Percentiles rank a stretch among this genome's conserved stretches.
These are phyloP conservation scores for Helobdella robusta DNA, from an alignment of 2,888 invertebrate species.

Conservation along the genomic window DNA sequence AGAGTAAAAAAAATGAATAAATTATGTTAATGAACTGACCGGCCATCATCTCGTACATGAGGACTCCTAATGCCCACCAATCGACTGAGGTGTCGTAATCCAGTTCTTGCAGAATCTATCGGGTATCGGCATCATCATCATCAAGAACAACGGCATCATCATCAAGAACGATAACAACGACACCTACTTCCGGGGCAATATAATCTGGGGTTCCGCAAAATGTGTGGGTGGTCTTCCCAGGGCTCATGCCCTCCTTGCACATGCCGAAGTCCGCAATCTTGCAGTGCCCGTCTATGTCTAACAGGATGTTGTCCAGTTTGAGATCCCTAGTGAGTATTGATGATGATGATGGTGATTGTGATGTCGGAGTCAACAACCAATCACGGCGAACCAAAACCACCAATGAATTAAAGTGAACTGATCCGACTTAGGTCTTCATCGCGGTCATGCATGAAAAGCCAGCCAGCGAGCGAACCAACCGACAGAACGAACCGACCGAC, in stretches of 20 bases:
- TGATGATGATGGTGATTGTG: background rate
- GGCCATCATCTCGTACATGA: constrained; percentile 99
- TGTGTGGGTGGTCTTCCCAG: constrained; percentile 80
- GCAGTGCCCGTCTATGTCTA: constrained; percentile 78
- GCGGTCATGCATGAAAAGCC: too few species aligned
- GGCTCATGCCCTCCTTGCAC: constrained; percentile 89
- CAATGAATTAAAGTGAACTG: too few species aligned
- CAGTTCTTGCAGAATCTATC: constrained; percentile 75
- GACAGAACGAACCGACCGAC: too few species aligned
- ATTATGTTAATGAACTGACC: constrained; percentile 52
- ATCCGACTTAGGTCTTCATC: too few species aligned
- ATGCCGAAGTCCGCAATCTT: constrained; percentile 64
- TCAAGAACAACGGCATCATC: too few species aligned
- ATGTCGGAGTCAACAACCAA: background rate
- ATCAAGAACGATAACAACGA: too few species aligned
- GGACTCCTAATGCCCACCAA: constrained; percentile 88
- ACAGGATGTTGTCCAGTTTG: constrained; percentile 92
- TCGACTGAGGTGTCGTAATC: constrained; percentile 60
- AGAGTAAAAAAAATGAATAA: background rate
- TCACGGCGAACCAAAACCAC: background rate
- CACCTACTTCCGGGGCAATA: constrained; percentile 82
- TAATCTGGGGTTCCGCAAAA: constrained; percentile 99
- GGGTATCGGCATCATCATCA: background rate
- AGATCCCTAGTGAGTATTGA: constrained; percentile 65
- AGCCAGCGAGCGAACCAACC: too few species aligned